Evolutionary conservation across 1,140 invertebrate genomes (phyloP), one percentile per base, ranked within the genome.

Genomic region (Wasmannia auropunctata): DNA sequence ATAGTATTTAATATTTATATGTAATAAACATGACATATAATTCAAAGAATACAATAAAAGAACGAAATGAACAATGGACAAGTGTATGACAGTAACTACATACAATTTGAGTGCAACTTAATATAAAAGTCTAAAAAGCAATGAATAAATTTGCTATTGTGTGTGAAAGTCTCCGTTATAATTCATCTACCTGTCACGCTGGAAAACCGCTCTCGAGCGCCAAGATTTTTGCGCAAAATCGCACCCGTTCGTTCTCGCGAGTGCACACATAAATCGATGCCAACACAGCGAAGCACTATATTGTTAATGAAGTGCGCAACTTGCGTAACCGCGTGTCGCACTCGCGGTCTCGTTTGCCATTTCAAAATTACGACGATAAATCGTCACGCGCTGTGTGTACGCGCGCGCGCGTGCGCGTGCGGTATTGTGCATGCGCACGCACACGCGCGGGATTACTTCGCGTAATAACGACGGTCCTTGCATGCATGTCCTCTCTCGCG

Each of bases 311-410:
- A n/a, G 19, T 58, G 67, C 25, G 31, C 79, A 58, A 28, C 49
- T 74, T 58, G 43, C 43, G 65, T 51, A 51, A 77, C 16, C 22
- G 46, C 74, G 28, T 34, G 76, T 63, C 19, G 19, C n/a, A 14
- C 28, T 34, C 56, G 43, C 28, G 25, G 67, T 83, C 54, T 46
- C 54, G 40, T 83, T 74, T 58, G 34, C 65, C 49, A 83, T 74
- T 83, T 72, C 67, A 83, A 83, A 83, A 83, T 83, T 83, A 46
- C 46, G 25, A 51, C 79, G 25, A 74, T 83, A 83, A 83, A 83
- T 74, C 67, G 22, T 37, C 11, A 34, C 19, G 25, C 16, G 28
- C 7, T n/a, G 25, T 10, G 54, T 4, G 16, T n/a, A 14, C 40
- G n/a, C 40, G 34, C 5, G n/a, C 40, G 34, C 5, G 25, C 43